Evolutionary conservation across 1,140 invertebrate species (phyloP).

Genomic region (Lutraria rhynchaena): DNA sequence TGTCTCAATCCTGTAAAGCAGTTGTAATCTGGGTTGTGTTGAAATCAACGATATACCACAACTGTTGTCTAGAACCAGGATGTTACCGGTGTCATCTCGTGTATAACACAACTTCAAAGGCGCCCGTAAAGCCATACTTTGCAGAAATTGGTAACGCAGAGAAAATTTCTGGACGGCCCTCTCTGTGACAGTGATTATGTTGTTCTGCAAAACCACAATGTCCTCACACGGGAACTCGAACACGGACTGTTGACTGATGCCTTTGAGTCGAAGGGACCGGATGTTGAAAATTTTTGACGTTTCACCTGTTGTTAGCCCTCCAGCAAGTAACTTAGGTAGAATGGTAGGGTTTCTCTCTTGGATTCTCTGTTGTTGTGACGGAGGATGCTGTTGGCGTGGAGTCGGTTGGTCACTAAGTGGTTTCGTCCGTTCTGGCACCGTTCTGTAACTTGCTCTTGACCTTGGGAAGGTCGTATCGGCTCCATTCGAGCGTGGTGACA

Average conservation of each 20-base stretch:
- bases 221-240: constrained; percentile 57
- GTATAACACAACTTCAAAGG: constrained; percentile 43
- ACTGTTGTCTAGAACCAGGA: constrained; percentile 51
- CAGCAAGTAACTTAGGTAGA: constrained; percentile 34
- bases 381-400: constrained; percentile 12
- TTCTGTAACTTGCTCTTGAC: constrained; percentile 38
- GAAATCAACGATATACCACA: constrained; percentile 44
- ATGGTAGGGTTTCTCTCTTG: constrained; percentile 52
- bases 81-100: constrained; percentile 34
- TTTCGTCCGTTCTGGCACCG: constrained; percentile 7
- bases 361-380: constrained; percentile 23
- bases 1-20: constrained; percentile 47
- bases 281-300: constrained; percentile 53
- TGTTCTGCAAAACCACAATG: constrained; percentile 42
- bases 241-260: constrained; percentile 50
- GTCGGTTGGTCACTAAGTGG: not conserved
- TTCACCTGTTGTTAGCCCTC: constrained; percentile 21
- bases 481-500: constrained; percentile 37
- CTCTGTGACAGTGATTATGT: constrained; percentile 54
- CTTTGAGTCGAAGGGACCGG: constrained; percentile 25
- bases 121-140: constrained; percentile 43
- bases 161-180: constrained; percentile 56
- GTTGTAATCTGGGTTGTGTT: constrained; percentile 45
- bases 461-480: constrained; percentile 23
- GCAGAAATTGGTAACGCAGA: constrained; percentile 44